A percentile compares a stretch with the other conserved stretches of the same genome.
Conservation (phyloP, 2,797 vertebrate genomes). For the Enteromius paludinosus region DNA sequence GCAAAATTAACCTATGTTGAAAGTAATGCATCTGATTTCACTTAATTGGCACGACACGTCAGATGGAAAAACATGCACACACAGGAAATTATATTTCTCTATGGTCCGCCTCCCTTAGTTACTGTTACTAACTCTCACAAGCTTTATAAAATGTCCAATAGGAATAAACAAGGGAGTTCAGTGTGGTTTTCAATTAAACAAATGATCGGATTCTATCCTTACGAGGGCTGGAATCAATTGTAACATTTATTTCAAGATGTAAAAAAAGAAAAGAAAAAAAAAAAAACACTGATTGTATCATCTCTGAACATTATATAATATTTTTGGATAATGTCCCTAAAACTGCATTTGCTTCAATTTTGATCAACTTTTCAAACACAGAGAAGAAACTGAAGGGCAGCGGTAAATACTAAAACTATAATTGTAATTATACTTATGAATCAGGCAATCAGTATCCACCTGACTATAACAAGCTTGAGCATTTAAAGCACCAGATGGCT, state of each 20-base stretch:
- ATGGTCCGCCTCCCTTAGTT: neutral
- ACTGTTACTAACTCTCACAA: neutral
- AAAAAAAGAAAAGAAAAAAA: neutral
- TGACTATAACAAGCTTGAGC: neutral
- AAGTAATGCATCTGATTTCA: neutral
- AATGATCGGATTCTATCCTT: neutral
- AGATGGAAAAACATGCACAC: neutral
- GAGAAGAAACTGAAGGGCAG: neutral
- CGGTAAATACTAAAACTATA: neutral
- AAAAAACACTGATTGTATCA: neutral
- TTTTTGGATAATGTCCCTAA: neutral
- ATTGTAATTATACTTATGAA: neutral
- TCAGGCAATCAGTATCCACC: neutral
- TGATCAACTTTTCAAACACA: neutral
- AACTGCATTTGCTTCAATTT: neutral
- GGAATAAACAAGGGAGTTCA: neutral
- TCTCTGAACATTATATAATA: neutral
- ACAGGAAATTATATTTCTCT: neutral
- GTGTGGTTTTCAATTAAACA: neutral
- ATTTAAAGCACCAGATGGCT: neutral
- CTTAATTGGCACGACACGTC: neutral
- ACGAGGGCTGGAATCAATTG: neutral
- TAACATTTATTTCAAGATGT: constrained; percentile 1
- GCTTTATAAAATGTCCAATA: neutral
- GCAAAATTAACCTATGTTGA: constrained; percentile 10